Evolutionary conservation across 2,888 invertebrate species (phyloP).

Genomic region (Orgyia antiqua): DNA sequence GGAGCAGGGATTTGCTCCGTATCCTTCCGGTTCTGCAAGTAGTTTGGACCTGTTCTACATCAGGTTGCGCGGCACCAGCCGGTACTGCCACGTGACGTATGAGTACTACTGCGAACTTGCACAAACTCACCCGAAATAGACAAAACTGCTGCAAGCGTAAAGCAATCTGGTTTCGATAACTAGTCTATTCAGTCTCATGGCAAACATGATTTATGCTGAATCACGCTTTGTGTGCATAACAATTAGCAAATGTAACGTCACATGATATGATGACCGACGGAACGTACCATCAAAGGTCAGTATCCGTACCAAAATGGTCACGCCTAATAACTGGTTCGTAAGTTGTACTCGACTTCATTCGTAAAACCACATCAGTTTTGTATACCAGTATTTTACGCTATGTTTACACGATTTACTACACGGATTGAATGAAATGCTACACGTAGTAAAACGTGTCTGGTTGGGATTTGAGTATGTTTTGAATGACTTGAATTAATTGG

Average conservation of each 20-base stretch:
- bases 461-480: constrained; percentile 2
- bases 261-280: constrained; percentile 58
- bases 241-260: constrained; percentile 70
- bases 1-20: constrained; percentile 77
- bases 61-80: constrained; percentile 63
- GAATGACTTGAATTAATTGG: constrained; percentile 1
- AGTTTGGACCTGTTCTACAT: constrained; percentile 73
- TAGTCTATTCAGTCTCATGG: constrained; percentile 45
- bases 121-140: constrained; percentile 35
- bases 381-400: constrained; percentile 71
- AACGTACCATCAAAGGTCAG: constrained; percentile 74
- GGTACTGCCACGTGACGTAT: constrained; percentile 62
- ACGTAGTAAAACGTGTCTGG: constrained; percentile 14
- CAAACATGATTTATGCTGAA: constrained; percentile 59
- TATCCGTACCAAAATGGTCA: constrained; percentile 77
- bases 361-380: constrained; percentile 65
- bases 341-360: constrained; percentile 68
- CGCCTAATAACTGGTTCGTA: constrained; percentile 78
- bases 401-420: constrained; percentile 66
- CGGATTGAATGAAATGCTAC: constrained; percentile 53
- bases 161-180: constrained; percentile 30
- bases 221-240: constrained; percentile 63
- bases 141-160: constrained; percentile 22
- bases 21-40: constrained; percentile 78
- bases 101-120: constrained; percentile 42